Percentiles rank a stretch among this genome's conserved stretches.
phyloP scores from a whole-genome alignment of 2,797 vertebrate genomes.

The Petrocephalus schoutedeni region DNA sequence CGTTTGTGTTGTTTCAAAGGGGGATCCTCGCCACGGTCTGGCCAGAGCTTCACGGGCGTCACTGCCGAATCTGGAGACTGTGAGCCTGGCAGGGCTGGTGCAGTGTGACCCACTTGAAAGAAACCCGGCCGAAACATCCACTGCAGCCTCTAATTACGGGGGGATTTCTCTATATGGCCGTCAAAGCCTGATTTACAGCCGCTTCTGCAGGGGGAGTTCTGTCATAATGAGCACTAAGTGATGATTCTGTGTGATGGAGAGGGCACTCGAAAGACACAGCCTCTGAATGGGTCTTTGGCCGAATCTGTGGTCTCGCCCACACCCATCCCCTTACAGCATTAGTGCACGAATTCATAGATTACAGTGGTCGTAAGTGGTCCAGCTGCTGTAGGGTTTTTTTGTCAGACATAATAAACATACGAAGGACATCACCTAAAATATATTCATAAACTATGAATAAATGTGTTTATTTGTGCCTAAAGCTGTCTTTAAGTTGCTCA shows the following conservation, averaged over 20 bases:
- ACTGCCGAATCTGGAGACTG: neutral
- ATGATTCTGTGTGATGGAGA: neutral
- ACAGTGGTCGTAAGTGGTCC: neutral
- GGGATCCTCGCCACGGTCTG: neutral
- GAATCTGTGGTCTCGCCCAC: neutral
- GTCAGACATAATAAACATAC: neutral
- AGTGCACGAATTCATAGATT: neutral
- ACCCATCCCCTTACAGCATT: neutral
- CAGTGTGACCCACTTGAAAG: neutral
- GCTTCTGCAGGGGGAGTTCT: constrained; percentile 14
- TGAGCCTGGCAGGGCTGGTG: neutral
- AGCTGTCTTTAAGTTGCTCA: neutral
- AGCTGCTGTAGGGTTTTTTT: neutral
- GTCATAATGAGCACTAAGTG: neutral
- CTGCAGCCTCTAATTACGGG: constrained; percentile 51
- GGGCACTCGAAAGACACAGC: neutral
- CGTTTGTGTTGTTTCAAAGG: neutral
- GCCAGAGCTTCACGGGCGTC: neutral
- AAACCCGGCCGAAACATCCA: constrained; percentile 24
- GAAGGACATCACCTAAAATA: neutral
- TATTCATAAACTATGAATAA: neutral
- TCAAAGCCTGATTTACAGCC: constrained; percentile 40
- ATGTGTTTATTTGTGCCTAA: neutral
- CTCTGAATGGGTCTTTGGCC: neutral
- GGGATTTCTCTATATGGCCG: constrained; percentile 27